Percentiles rank a stretch among this genome's conserved stretches.
These are phyloP conservation scores for Brenthis hecate DNA, from an alignment of 2,888 invertebrate species.

Conservation along the genomic window DNA sequence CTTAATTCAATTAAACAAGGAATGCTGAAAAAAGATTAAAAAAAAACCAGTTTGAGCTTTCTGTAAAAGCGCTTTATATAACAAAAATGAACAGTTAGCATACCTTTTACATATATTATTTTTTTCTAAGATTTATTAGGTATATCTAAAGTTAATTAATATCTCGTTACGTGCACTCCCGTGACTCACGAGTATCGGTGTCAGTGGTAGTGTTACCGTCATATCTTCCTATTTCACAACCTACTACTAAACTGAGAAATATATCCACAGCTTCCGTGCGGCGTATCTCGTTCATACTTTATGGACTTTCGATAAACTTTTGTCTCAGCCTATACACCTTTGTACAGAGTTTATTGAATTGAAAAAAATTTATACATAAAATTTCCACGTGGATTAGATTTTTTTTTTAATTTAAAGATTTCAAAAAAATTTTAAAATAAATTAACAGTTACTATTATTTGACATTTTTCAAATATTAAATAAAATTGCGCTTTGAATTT, in stretches of 20 bases:
- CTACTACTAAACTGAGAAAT: slow-evolving; percentile 38
- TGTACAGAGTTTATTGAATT: slow-evolving; percentile 10
- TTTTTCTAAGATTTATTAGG: background rate
- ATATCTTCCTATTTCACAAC: slow-evolving; percentile 70
- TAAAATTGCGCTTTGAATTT: no score
- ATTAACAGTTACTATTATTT: no score
- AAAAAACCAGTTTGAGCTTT: no score
- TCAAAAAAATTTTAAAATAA: no score
- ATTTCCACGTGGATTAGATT: background rate
- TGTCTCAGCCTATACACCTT: slow-evolving; percentile 16
- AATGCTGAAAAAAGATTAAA: no score
- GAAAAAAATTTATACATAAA: slow-evolving; percentile 1
- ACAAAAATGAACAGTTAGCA: no score
- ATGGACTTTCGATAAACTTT: slow-evolving; percentile 45
- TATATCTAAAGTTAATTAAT: slow-evolving; percentile 5
- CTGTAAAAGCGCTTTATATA: no score
- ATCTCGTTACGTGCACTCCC: slow-evolving; percentile 30
- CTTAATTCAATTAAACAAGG: no score
- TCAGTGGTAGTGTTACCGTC: slow-evolving; percentile 68
- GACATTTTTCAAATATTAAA: no score
- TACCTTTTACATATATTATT: no score
- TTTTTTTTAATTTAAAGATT: no score
- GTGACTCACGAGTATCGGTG: slow-evolving; percentile 70
- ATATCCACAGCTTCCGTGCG: slow-evolving; percentile 40
- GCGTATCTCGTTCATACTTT: slow-evolving; percentile 32